A percentile compares a stretch with the other conserved stretches of the same genome.
phyloP scores from a whole-genome alignment of 2,113 vertebrate species.

The Ictalurus furcatus region DNA sequence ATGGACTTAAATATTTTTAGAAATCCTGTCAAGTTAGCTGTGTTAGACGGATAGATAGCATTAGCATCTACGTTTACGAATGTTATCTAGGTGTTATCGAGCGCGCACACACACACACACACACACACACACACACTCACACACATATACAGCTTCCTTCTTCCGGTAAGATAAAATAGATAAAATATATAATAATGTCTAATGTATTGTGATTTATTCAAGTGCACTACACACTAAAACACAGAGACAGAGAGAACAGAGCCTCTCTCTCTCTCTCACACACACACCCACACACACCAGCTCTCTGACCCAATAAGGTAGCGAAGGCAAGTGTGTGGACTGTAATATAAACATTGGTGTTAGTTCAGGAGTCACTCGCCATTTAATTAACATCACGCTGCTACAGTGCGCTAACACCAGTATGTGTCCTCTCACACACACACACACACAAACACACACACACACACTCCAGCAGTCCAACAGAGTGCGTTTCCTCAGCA shows the following conservation, averaged over 20 bases:
- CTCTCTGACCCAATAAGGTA: conserved; percentile 69
- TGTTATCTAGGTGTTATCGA: background rate
- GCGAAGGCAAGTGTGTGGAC: conserved; percentile 54
- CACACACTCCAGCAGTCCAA: conserved; percentile 14
- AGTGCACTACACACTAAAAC: background rate
- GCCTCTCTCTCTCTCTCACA: background rate
- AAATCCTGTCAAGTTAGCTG: background rate
- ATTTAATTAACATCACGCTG: conserved; percentile 68
- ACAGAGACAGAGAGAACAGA: background rate
- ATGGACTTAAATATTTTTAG: background rate
- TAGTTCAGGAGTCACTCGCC: conserved; percentile 48
- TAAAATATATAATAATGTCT: background rate
- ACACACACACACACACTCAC: background rate
- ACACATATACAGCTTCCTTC: background rate
- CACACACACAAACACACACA: conserved; percentile 51
- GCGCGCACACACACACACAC: background rate
- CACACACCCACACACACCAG: conserved; percentile 15
- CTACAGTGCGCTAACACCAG: conserved; percentile 31
- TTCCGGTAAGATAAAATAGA: background rate
- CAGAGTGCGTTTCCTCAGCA: background rate
- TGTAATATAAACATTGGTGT: conserved; percentile 67
- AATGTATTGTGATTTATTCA: background rate
- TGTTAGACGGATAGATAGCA: background rate
- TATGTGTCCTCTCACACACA: conserved; percentile 26
- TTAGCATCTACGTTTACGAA: background rate